Base-by-base conservation (phyloP, 2,888 invertebrate species). In the Branchellion lobata region DNA sequence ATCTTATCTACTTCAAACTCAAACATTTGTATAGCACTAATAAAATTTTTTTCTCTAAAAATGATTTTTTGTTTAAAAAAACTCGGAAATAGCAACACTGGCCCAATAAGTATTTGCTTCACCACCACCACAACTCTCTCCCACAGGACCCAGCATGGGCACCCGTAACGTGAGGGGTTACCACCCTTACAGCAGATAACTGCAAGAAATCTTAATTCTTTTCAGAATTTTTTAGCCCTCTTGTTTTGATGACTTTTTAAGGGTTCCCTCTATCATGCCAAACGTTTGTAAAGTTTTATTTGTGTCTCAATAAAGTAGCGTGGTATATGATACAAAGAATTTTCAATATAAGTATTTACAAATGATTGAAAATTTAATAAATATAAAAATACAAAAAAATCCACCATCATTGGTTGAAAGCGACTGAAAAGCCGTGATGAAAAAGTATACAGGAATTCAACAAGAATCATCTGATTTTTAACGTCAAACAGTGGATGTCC, bases 401-500 rank as follows among this genome's bases (percentile, higher is more conserved):
- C n/a, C 24, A n/a, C 21, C n/a, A 5, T 5, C 21, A 57, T 57
- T 57, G 21, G 3, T 24, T 5, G 21, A 24, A 57, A 57, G 21
- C 24, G 11, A 57, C 24, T 14, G 21, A 24, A 57, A 57, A 8
- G n/a, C 40, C 3, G 21, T 5, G 21, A 40, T 14, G 27, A 31
- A 69, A 72, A 21, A 1, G 5, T 2, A 21, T 18, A 14, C n/a
- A 29, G 2, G 24, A 1, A 24, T 47, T 21, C 24, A 33, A 36
- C 3, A 47, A 14, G 27, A 29, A 31, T 18, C 27, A 29, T 75
- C 51, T 53, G n/a, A 77, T 77, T 77, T 65, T 77, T n/a, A 77
- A 18, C 18, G 65, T 65, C 34, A 65, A 31, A 65, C 77, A 77
- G 18, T 77, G 77, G 11, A 77, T 53, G 21, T 77, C 57, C n/a